phyloP scores from a whole-genome alignment of 1,140 invertebrate species.

The Latrodectus geometricus region DNA sequence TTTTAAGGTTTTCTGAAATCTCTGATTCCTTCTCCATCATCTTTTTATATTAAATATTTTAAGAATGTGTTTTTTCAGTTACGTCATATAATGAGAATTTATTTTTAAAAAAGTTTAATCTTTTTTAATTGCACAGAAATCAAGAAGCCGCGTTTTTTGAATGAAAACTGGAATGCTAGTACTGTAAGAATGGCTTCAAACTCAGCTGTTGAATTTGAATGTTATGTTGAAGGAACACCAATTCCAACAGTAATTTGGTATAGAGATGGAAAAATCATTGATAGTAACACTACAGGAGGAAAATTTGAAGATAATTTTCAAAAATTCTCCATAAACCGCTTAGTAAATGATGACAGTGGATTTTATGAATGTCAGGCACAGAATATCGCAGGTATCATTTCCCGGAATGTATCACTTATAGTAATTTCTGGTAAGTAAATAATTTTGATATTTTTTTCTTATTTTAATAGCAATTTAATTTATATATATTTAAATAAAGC shows the following conservation, averaged over 20 bases:
- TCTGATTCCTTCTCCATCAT: no score
- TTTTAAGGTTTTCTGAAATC: no score
- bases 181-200: conserved; percentile 57
- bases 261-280: conserved; percentile 64
- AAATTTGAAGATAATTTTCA: conserved; percentile 38
- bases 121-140: conserved; percentile 9
- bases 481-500: no score
- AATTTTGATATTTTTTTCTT: no score
- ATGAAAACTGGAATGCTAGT: background rate
- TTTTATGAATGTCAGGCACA: conserved; percentile 63
- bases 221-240: conserved; percentile 65
- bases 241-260: conserved; percentile 66
- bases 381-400: conserved; percentile 66
- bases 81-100: background rate
- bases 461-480: no score
- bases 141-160: conserved; percentile 4
- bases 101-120: background rate
- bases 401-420: conserved; percentile 66
- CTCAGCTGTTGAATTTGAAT: conserved; percentile 59
- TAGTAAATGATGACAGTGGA: conserved; percentile 59
- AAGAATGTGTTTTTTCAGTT: no score
- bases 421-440: conserved; percentile 69
- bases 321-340: conserved; percentile 41
- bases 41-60: no score
- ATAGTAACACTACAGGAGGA: conserved; percentile 41